These are phyloP conservation scores for Lutjanus erythropterus DNA, from an alignment of 2,113 vertebrate genomes.

Conservation along the genomic window DNA sequence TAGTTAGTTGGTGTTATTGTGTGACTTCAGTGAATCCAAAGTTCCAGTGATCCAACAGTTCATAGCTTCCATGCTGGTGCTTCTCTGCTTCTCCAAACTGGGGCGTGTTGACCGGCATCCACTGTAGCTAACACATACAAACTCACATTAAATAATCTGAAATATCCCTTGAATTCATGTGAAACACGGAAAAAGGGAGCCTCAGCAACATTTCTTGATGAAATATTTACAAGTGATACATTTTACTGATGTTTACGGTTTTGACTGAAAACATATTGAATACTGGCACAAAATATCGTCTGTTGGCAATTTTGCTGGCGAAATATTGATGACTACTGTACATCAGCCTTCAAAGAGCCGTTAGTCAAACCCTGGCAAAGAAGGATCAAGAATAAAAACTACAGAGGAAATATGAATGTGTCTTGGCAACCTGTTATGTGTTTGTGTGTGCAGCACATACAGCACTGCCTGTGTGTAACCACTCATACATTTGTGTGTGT, in stretches of 20 bases:
- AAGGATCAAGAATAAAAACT: constrained; percentile 30
- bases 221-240: not conserved
- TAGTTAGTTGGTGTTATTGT: too few species aligned
- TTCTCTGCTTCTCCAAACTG: too few species aligned
- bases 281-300: constrained; percentile 28
- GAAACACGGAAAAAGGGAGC: not conserved
- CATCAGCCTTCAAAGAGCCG: constrained; percentile 26
- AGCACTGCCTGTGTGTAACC: constrained; percentile 25
- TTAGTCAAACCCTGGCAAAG: constrained; percentile 37
- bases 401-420: constrained; percentile 15
- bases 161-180: not conserved
- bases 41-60: too few species aligned
- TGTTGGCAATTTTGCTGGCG: constrained; percentile 3
- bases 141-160: too few species aligned
- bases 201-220: not conserved
- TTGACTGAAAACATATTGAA: constrained; percentile 32
- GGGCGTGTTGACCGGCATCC: too few species aligned
- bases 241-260: constrained; percentile 7
- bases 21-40: too few species aligned
- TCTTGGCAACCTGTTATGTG: constrained; percentile 29
- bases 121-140: too few species aligned
- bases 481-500: constrained; percentile 12
- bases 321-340: constrained; percentile 45
- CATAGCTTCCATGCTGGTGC: too few species aligned
- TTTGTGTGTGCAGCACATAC: constrained; percentile 15